Conservation (phyloP, 2,888 invertebrate species). For the Byasa hedistus region DNA sequence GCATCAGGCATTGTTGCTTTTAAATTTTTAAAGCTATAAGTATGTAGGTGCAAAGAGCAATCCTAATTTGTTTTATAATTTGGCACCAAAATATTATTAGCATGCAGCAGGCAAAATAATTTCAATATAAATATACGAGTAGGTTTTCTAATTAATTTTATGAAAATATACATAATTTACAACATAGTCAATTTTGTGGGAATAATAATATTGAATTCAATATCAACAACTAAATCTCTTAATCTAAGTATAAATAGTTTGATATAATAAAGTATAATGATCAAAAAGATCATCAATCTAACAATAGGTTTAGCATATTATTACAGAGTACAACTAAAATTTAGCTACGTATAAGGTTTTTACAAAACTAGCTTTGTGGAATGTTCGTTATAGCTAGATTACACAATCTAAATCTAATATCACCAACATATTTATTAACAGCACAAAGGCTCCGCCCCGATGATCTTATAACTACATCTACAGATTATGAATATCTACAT, state of each 20-base stretch:
- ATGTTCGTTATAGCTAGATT: conserved; percentile 55
- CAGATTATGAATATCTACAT: conserved; percentile 65
- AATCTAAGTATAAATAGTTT: conserved; percentile 42
- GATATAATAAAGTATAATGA: background rate
- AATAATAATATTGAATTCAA: conserved; percentile 13
- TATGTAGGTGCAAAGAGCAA: conserved; percentile 57
- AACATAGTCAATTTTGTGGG: conserved; percentile 34
- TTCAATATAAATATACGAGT: conserved; percentile 32
- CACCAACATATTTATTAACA: conserved; percentile 52
- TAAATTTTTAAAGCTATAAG: conserved; percentile 38
- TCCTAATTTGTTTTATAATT: conserved; percentile 36
- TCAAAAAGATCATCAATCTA: conserved; percentile 39
- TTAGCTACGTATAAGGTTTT: conserved; percentile 55
- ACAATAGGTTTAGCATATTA: conserved; percentile 46
- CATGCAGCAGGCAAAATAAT: conserved; percentile 78
- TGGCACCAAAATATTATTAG: conserved; percentile 51
- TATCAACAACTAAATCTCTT: conserved; percentile 44
- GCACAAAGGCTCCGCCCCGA: conserved; percentile 57
- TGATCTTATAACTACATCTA: conserved; percentile 72
- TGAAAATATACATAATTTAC: conserved; percentile 35
- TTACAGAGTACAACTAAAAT: conserved; percentile 48
- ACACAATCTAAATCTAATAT: conserved; percentile 56
- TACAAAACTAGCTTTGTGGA: conserved; percentile 62
- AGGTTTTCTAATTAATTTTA: conserved; percentile 34
- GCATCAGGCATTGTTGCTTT: conserved; percentile 42